These are phyloP conservation scores for Mus pahari DNA, from an alignment of 2,113 vertebrate genomes.

Conservation along the genomic window DNA sequence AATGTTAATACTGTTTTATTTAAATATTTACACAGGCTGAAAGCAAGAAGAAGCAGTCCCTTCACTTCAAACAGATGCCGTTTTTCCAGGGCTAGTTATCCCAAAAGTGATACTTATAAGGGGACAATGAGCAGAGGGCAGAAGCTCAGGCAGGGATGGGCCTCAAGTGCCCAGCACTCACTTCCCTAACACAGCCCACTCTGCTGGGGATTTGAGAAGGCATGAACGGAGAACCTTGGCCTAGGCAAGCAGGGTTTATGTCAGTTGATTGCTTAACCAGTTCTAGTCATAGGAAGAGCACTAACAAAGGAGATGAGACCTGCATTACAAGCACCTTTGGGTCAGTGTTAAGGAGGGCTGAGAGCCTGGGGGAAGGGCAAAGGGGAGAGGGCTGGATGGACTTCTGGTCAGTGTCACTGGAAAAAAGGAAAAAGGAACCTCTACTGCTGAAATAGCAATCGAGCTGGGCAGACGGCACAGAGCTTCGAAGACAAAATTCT, in stretches of 20 bases:
- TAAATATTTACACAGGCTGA: constrained; percentile 84
- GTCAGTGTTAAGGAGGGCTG: constrained; percentile 43
- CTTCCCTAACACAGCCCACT: not conserved
- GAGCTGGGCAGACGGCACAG: constrained; percentile 1
- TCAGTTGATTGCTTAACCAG: constrained; percentile 30
- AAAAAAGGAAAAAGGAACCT: constrained; percentile 46
- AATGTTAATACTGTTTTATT: constrained; percentile 82
- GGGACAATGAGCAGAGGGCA: not conserved
- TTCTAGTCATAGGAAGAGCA: constrained; percentile 27
- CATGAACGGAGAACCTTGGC: constrained; percentile 30
- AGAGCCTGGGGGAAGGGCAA: constrained; percentile 27
- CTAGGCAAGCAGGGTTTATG: not conserved
- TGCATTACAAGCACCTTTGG: constrained; percentile 54
- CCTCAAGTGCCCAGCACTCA: not conserved
- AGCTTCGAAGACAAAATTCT: constrained; percentile 29
- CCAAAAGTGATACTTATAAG: not conserved
- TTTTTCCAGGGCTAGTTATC: constrained; percentile 71
- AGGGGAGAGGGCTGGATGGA: not conserved
- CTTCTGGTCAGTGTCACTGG: constrained; percentile 4
- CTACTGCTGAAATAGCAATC: constrained; percentile 37
- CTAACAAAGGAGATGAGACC: not conserved
- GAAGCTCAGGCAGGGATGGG: constrained; percentile 23
- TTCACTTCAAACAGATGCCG: constrained; percentile 63
- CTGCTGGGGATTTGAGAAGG: constrained; percentile 16
- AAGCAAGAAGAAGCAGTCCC: constrained; percentile 79